Evolutionary conservation across 2,888 invertebrate genomes (phyloP), one percentile per base, ranked within the genome.

Genomic region (Sericinus montela): DNA sequence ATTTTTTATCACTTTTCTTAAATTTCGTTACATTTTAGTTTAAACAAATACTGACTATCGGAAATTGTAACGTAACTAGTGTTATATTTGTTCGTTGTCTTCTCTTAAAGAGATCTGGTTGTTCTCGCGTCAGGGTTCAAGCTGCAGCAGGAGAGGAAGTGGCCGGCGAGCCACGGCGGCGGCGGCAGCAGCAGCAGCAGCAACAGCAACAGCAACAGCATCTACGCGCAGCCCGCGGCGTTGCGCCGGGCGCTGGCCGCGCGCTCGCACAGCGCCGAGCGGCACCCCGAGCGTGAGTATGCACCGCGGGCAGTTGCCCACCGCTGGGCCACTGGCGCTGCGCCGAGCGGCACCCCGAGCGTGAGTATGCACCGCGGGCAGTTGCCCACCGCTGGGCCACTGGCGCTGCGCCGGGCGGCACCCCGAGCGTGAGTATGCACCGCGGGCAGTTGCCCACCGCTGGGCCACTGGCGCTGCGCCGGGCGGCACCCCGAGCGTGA

Each of bases 341-440:
- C 58, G 91, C 92, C 0, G 92, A 92, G 58, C 62, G 92, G 16
- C 90, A 88, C 35, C 65, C 69, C 0, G 91, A 91, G 54, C 90
- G 90, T 90, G 59, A 77, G 79, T 76, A 35, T 8, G 25, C 23
- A 19, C 8, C 4, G 3, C 8, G 25, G 25, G 7, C 3, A 25
- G 7, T n/a, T 35, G 16, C 19, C 15, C n/a, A 19, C 7, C 5
- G 7, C 10, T 37, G 19, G n/a, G 23, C 25, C 1, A 8, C n/a
- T 90, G 91, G 11, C 92, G 91, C 65, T 91, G 91, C 58, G 91
- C 92, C 0, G 92, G 92, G 58, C 62, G 92, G 16, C 90, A 88
- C 35, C 65, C 69, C 0, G 91, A 91, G 54, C 90, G 90, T 90
- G 59, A 77, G 79, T 76, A 35, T 8, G 25, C 23, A 19, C 8